Evolutionary conservation across 2,113 vertebrate genomes (phyloP).

Genomic region (Polyodon spathula): DNA sequence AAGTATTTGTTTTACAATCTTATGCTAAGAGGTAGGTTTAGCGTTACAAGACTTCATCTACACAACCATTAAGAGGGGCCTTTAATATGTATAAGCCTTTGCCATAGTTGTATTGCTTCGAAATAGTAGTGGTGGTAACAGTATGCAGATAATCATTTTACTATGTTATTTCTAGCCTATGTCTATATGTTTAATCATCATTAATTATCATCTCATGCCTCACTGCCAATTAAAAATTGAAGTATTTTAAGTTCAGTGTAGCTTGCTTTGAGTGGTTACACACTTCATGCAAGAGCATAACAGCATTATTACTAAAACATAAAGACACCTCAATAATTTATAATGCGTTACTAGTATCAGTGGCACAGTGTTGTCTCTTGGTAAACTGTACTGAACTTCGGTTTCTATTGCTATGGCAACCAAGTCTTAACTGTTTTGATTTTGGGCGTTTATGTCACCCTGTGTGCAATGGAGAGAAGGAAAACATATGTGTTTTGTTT

Average conservation of each 20-base stretch:
- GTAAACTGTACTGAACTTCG: background rate
- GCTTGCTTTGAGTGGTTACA: background rate
- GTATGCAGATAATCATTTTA: too few relatives aligned
- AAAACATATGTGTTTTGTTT: background rate
- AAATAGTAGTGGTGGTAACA: too few relatives aligned
- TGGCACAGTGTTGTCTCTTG: background rate
- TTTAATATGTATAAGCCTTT: too few relatives aligned
- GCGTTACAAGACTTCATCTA: too few relatives aligned
- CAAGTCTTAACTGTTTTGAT: background rate
- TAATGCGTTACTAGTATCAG: slow-evolving; percentile 1
- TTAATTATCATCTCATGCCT: background rate
- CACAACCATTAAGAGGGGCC: too few relatives aligned
- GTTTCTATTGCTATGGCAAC: slow-evolving; percentile 25
- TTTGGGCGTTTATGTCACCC: too few relatives aligned
- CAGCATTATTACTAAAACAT: slow-evolving; percentile 20
- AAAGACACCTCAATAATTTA: slow-evolving; percentile 26
- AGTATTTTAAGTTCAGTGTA: background rate
- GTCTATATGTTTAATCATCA: background rate
- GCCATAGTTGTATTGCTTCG: too few relatives aligned
- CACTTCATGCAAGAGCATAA: slow-evolving; percentile 9
- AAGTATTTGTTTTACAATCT: too few relatives aligned
- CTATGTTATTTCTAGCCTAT: too few relatives aligned
- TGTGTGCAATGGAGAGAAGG: background rate
- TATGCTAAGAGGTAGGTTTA: too few relatives aligned
- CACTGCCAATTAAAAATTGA: slow-evolving; percentile 3